Conservation (phyloP, 2,888 invertebrate genomes). For the Lepas anatifera region DNA sequence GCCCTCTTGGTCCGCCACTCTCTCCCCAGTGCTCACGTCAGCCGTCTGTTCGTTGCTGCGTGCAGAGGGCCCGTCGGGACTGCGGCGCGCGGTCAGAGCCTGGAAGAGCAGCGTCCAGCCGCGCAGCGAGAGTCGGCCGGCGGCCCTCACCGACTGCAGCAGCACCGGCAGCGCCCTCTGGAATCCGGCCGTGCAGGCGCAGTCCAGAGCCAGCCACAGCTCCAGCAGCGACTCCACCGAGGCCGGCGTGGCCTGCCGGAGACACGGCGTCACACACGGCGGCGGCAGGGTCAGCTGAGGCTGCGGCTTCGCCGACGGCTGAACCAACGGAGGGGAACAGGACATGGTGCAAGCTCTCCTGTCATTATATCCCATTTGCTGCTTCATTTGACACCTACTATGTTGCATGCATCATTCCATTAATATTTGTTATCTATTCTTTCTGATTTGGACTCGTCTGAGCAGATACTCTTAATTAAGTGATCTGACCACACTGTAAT, state of each 20-base stretch:
- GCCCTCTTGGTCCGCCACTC: too few relatives aligned
- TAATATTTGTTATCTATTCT: too few relatives aligned
- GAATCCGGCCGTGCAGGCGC: slow-evolving; percentile 36
- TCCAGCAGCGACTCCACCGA: slow-evolving; percentile 66
- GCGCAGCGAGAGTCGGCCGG: slow-evolving; percentile 44
- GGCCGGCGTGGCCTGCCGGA: slow-evolving; percentile 54
- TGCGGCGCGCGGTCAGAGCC: slow-evolving; percentile 50
- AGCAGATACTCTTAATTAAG: too few relatives aligned
- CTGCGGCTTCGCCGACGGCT: too few relatives aligned
- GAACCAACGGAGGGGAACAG: too few relatives aligned
- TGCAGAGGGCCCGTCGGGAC: slow-evolving; percentile 49
- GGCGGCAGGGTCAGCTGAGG: not conserved
- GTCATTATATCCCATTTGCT: too few relatives aligned
- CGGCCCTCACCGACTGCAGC: slow-evolving; percentile 10
- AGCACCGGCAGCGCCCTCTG: slow-evolving; percentile 19
- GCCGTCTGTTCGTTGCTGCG: slow-evolving; percentile 52
- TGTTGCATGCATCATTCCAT: too few relatives aligned
- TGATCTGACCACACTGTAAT: too few relatives aligned
- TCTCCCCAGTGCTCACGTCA: slow-evolving; percentile 28
- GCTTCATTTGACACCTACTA: too few relatives aligned
- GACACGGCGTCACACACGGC: slow-evolving; percentile 24
- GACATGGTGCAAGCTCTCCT: too few relatives aligned
- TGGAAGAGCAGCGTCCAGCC: slow-evolving; percentile 31
- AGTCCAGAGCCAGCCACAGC: slow-evolving; percentile 72
- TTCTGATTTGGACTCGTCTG: too few relatives aligned